These are phyloP conservation scores for Ophiodon elongatus DNA, from an alignment of 2,113 vertebrate genomes.

Conservation along the genomic window DNA sequence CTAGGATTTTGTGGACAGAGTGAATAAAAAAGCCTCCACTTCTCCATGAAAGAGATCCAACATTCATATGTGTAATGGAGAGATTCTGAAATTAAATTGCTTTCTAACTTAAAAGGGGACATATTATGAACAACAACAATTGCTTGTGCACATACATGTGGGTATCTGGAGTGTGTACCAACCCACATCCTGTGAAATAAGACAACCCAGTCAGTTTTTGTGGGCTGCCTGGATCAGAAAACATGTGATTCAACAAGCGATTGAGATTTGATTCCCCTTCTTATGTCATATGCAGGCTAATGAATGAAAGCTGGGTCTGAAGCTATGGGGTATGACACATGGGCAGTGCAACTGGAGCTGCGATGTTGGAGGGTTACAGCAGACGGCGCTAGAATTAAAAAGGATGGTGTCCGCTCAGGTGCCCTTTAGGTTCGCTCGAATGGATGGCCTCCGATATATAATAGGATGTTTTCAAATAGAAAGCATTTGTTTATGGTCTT, in stretches of 20 bases:
- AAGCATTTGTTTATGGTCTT: neutral
- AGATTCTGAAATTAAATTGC: conserved; percentile 28
- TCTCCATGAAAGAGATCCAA: conserved; percentile 15
- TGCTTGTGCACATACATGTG: neutral
- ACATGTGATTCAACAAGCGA: neutral
- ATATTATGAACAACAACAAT: neutral
- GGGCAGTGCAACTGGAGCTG: neutral
- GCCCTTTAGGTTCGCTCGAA: neutral
- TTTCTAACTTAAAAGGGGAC: neutral
- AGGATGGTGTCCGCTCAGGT: no score
- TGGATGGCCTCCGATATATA: neutral
- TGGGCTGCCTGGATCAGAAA: neutral
- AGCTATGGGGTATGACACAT: neutral
- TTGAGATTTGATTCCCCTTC: neutral
- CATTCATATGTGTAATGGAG: neutral
- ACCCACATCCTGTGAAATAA: neutral
- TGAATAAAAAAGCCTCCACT: neutral
- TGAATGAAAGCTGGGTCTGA: neutral
- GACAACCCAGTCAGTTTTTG: neutral
- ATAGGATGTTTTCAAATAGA: neutral
- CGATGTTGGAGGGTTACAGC: neutral
- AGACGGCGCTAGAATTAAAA: no score
- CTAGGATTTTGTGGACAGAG: neutral
- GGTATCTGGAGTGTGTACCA: neutral
- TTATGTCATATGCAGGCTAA: neutral